Evolutionary conservation across 1,140 invertebrate genomes (phyloP), one percentile per base, ranked within the genome.

Genomic region (Drosophila watanabei): DNA sequence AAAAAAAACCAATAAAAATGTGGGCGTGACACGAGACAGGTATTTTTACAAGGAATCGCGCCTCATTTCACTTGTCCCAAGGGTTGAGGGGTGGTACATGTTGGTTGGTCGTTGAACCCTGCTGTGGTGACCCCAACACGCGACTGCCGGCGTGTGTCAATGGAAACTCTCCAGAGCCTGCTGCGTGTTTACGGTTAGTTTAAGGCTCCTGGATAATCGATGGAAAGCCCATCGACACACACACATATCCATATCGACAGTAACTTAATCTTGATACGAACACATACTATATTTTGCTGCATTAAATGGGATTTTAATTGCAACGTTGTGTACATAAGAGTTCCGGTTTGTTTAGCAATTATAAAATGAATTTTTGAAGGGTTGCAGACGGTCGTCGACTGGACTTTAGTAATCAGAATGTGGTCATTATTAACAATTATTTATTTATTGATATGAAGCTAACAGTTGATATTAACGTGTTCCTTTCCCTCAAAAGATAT

Each of bases 61-160:
- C 48, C 52, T 48, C 48, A 37, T 59, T 72, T 48, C 66, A 73
- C 52, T 73, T 59, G 69, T 73, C 65, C 77, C 62, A 20, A 14
- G 64, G 32, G 46, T 39, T 28, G 39, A 52, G 58, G 20, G 43
- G 35, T 48, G 48, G n/a, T n/a, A n/a, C n/a, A n/a, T n/a, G n/a
- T n/a, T n/a, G n/a, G n/a, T n/a, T n/a, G n/a, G 58, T 68, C 76
- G 60, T 71, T 79, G 84, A 72, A 76, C 69, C 65, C 69, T 80
- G 28, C 69, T 85, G 54, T 37, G 35, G 70, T 79, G 70, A 73
- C 70, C 70, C 70, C 32, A 51, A 52, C 70, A 73, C 66, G 70
- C 70, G 68, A 72, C 51, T 24, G 32, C 10, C 45, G 24, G 45
- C 61, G 48, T 70, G 68, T 54, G 68, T 60, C 61, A 51, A 11